These are phyloP conservation scores for Sphenopsis melanotis DNA, from an alignment of 2,797 vertebrate genomes.

Conservation along the genomic window DNA sequence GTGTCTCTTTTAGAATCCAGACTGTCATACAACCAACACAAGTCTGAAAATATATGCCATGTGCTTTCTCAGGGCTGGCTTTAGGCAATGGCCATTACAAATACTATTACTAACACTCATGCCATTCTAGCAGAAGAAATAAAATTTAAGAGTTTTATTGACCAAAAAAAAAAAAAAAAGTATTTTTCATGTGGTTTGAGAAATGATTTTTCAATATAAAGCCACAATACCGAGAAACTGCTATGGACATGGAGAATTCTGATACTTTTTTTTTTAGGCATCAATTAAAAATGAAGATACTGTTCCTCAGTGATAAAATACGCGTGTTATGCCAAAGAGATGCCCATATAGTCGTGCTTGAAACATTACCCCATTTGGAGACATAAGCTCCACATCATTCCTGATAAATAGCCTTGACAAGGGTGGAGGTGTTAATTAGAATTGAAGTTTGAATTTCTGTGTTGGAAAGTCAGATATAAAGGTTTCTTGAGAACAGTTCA, in stretches of 20 bases:
- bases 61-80: background rate
- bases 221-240: background rate
- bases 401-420: background rate
- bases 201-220: background rate
- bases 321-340: background rate
- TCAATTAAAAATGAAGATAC: background rate
- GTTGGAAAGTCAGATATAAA: background rate
- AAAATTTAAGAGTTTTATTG: background rate
- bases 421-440: background rate
- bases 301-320: background rate
- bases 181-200: background rate
- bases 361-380: background rate
- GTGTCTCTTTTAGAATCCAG: background rate
- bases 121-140: background rate
- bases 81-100: background rate
- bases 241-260: background rate
- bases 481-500: background rate
- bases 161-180: background rate
- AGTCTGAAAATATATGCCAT: background rate
- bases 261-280: background rate
- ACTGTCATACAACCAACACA: background rate
- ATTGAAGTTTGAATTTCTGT: background rate
- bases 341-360: background rate
- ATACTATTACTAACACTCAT: background rate
- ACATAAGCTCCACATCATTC: background rate